These are phyloP conservation scores for Chirona hameri DNA, from an alignment of 2,888 invertebrate genomes.

Conservation along the genomic window DNA sequence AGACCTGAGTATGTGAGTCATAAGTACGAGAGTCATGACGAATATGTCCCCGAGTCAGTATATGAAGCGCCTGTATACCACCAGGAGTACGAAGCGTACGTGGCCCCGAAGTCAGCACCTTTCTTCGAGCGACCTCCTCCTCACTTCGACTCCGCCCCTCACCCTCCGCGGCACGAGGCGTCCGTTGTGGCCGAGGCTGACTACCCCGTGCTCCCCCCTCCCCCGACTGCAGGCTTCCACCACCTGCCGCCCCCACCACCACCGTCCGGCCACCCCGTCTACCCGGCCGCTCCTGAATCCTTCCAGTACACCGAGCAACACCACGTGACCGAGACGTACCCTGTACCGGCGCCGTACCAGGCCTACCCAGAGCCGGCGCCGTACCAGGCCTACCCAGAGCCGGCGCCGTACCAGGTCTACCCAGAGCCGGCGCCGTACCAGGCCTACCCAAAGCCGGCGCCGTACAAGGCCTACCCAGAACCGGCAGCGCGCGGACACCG, in stretches of 20 bases:
- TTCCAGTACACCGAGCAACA: not conserved
- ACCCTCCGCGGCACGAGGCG: not conserved
- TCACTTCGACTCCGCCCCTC: not conserved
- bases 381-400: no score
- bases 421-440: not conserved
- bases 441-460: not conserved
- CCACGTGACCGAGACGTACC: not conserved
- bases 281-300: not conserved
- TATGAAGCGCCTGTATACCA: no score
- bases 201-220: not conserved
- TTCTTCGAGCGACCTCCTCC: no score
- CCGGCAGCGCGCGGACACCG: not conserved
- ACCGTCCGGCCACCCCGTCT: not conserved
- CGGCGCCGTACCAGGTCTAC: no score
- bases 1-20: no score
- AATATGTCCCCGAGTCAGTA: no score
- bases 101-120: no score
- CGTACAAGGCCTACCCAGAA: not conserved
- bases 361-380: not conserved
- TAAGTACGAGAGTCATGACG: no score
- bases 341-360: not conserved
- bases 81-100: no score
- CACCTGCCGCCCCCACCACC: not conserved
- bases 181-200: not conserved
- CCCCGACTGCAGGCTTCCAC: not conserved